Conservation (phyloP, 2,797 vertebrate species). For the Karalla daura region DNA sequence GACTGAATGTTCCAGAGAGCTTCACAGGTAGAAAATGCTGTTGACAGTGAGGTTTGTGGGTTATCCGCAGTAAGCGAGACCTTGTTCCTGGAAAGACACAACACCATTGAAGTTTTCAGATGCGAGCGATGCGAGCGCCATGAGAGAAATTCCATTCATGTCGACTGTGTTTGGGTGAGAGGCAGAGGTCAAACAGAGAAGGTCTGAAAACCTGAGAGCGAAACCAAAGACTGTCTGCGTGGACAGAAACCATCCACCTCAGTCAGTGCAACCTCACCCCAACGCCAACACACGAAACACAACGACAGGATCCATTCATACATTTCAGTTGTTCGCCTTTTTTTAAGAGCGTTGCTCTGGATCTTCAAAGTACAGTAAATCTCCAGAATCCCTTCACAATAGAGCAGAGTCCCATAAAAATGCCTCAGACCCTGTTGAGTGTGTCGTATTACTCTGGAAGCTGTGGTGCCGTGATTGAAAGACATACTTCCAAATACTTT, state of each 20-base stretch:
- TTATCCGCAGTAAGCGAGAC: constrained; percentile 16
- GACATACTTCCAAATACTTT: constrained; percentile 42
- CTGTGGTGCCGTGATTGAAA: constrained; percentile 38
- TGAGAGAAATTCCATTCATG: not conserved
- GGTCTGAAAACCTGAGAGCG: not conserved
- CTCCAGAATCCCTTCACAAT: constrained; percentile 30
- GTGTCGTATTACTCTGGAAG: constrained; percentile 60
- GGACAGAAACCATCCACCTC: not conserved
- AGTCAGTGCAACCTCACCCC: not conserved
- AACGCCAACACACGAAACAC: not conserved
- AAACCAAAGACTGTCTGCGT: not conserved
- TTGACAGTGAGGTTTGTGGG: constrained; percentile 39
- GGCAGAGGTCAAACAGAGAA: not conserved
- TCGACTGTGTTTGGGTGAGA: not conserved
- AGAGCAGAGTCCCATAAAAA: constrained; percentile 53
- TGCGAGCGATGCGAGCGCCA: not conserved
- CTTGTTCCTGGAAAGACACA: constrained; percentile 37
- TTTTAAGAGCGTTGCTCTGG: constrained; percentile 24
- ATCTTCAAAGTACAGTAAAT: constrained; percentile 39
- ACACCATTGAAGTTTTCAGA: constrained; percentile 11
- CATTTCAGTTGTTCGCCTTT: constrained; percentile 12
- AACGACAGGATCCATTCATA: not conserved
- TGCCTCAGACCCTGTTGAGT: constrained; percentile 34
- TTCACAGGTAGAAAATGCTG: constrained; percentile 21
- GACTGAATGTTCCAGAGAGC: constrained; percentile 23